Evolutionary conservation across 2,888 invertebrate species (phyloP).

Genomic region (Esperia sulphurella): DNA sequence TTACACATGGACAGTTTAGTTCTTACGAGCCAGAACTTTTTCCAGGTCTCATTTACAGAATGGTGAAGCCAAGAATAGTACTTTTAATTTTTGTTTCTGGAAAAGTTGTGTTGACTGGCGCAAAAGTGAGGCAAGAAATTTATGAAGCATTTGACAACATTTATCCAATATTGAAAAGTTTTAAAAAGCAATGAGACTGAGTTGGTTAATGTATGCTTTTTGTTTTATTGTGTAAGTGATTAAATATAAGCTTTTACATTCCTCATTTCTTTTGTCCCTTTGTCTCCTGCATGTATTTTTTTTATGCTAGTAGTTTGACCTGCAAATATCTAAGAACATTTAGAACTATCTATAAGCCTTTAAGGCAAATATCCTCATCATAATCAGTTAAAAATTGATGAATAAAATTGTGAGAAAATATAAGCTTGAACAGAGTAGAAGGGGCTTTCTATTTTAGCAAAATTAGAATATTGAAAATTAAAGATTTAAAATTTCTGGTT

Average conservation of each 20-base stretch:
- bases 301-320: too few species aligned
- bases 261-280: too few species aligned
- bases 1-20: slow-evolving; percentile 87
- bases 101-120: slow-evolving; percentile 98
- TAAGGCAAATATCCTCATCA: too few species aligned
- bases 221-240: neutral
- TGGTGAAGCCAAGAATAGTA: slow-evolving; percentile 98
- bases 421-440: too few species aligned
- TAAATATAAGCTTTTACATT: neutral
- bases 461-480: too few species aligned
- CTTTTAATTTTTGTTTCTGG: slow-evolving; percentile 99
- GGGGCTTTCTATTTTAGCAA: too few species aligned
- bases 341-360: too few species aligned
- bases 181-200: slow-evolving; percentile 86
- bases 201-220: neutral
- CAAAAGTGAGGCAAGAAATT: slow-evolving; percentile 95
- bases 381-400: too few species aligned
- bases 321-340: too few species aligned
- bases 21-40: slow-evolving; percentile 99
- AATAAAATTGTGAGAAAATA: too few species aligned
- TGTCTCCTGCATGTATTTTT: too few species aligned
- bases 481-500: too few species aligned
- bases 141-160: slow-evolving; percentile 98
- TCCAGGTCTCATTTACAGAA: slow-evolving; percentile 98
- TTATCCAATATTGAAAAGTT: slow-evolving; percentile 97